Percentiles rank a stretch among this genome's conserved stretches.
These are phyloP conservation scores for Eulemur rufifrons DNA, from an alignment of 2,113 vertebrate genomes.

Conservation along the genomic window DNA sequence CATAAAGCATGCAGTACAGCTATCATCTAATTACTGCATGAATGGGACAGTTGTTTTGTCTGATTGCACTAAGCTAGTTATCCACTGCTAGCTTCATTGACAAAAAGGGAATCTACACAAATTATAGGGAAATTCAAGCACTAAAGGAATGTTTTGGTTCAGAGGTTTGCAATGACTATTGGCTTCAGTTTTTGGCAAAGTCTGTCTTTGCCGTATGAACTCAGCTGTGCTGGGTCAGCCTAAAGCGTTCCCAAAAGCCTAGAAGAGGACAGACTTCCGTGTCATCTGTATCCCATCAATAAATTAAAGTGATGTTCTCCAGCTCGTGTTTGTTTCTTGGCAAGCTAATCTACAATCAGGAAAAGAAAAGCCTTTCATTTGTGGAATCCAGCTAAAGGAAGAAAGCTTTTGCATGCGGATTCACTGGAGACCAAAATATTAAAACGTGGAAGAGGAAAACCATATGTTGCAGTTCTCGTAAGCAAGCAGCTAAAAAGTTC, in stretches of 20 bases:
- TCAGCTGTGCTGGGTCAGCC: conserved; percentile 85
- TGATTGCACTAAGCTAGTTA: conserved; percentile 85
- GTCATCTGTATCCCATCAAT: conserved; percentile 91
- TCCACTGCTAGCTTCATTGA: conserved; percentile 87
- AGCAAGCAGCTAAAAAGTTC: conserved; percentile 71
- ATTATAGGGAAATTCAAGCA: conserved; percentile 87
- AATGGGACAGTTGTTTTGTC: conserved; percentile 88
- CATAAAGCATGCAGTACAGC: conserved; percentile 84
- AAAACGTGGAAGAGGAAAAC: conserved; percentile 87
- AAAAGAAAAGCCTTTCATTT: conserved; percentile 88
- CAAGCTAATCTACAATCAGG: conserved; percentile 87
- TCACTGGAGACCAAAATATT: conserved; percentile 87
- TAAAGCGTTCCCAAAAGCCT: conserved; percentile 85
- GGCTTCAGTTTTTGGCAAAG: conserved; percentile 85
- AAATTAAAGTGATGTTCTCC: conserved; percentile 91
- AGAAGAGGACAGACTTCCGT: conserved; percentile 86
- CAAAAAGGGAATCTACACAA: conserved; percentile 88
- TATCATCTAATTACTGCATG: conserved; percentile 88
- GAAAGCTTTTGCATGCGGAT: conserved; percentile 86
- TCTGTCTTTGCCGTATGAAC: conserved; percentile 85
- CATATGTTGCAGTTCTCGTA: conserved; percentile 79
- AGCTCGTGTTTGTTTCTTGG: conserved; percentile 89
- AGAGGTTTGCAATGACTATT: conserved; percentile 86
- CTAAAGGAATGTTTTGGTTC: conserved; percentile 88
- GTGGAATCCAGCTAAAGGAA: conserved; percentile 86